Evolutionary conservation across 35 echinoderm and acorn worm genomes (phyloP).

Genomic region (Stichopus chloronotus): DNA sequence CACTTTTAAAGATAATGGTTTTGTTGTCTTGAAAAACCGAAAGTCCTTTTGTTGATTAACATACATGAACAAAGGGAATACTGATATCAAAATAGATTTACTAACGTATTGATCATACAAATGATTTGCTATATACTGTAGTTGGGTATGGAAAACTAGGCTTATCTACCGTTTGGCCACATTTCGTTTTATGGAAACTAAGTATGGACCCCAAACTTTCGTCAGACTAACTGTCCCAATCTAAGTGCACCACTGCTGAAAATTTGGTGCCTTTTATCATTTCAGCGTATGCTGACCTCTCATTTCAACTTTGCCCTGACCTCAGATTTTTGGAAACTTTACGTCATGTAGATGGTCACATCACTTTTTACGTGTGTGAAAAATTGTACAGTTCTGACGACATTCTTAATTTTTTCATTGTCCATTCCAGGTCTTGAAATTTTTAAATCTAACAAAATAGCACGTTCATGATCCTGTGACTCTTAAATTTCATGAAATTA

Average conservation of each 20-base stretch:
- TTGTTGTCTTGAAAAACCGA: too few species aligned
- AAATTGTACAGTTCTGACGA: background rate
- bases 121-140: too few species aligned
- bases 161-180: background rate
- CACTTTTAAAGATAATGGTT: too few species aligned
- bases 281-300: background rate
- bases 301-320: background rate
- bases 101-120: too few species aligned
- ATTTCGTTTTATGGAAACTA: background rate
- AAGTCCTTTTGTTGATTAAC: too few species aligned
- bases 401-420: background rate
- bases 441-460: too few species aligned
- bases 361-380: background rate
- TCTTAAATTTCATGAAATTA: too few species aligned
- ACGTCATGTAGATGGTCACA: background rate
- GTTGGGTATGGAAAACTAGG: too few species aligned
- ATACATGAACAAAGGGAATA: too few species aligned
- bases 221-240: background rate
- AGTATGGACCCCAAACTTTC: background rate
- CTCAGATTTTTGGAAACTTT: background rate
- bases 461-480: too few species aligned
- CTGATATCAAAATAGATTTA: too few species aligned
- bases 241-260: background rate
- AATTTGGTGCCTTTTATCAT: constrained; percentile 9
- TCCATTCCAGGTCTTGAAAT: too few species aligned